Conservation (phyloP, 2,797 vertebrate genomes). For the Telmatherina bonti region DNA sequence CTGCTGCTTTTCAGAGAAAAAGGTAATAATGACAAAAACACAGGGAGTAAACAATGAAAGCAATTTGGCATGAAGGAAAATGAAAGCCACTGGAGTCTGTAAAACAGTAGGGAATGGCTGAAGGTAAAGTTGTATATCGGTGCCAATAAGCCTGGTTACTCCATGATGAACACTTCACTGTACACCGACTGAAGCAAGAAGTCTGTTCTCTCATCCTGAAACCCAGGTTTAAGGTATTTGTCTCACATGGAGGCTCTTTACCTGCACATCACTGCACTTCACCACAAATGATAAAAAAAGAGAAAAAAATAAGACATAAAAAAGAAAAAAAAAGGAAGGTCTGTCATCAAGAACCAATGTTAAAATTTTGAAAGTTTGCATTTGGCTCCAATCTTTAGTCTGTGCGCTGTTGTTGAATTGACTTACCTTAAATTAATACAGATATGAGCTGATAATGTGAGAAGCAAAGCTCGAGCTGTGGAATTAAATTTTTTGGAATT, state of each 20-base stretch:
- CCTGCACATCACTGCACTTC: slow-evolving; percentile 18
- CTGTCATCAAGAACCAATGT: neutral
- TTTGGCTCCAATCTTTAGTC: neutral
- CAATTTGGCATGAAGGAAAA: neutral
- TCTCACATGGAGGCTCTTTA: slow-evolving; percentile 42
- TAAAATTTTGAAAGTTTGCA: slow-evolving; percentile 14
- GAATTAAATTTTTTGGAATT: slow-evolving; percentile 67
- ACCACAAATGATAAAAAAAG: neutral
- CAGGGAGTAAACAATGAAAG: neutral
- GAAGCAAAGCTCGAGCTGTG: slow-evolving; percentile 48
- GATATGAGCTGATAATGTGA: slow-evolving; percentile 44
- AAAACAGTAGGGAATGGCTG: neutral
- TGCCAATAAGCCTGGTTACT: slow-evolving; percentile 21
- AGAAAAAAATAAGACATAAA: too few relatives aligned
- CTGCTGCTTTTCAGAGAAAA: neutral
- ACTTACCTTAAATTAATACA: slow-evolving; percentile 47
- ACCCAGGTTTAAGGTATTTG: slow-evolving; percentile 53
- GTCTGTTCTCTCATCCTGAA: slow-evolving; percentile 46
- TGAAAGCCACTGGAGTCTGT: neutral
- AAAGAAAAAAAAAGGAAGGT: neutral
- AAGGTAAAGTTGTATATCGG: neutral
- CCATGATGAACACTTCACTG: slow-evolving; percentile 43
- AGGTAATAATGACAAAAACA: neutral
- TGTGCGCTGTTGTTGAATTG: slow-evolving; percentile 22
- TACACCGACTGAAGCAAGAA: slow-evolving; percentile 32